These are phyloP conservation scores for Drosophila parvula DNA, from an alignment of 1,140 invertebrate species.

Conservation along the genomic window DNA sequence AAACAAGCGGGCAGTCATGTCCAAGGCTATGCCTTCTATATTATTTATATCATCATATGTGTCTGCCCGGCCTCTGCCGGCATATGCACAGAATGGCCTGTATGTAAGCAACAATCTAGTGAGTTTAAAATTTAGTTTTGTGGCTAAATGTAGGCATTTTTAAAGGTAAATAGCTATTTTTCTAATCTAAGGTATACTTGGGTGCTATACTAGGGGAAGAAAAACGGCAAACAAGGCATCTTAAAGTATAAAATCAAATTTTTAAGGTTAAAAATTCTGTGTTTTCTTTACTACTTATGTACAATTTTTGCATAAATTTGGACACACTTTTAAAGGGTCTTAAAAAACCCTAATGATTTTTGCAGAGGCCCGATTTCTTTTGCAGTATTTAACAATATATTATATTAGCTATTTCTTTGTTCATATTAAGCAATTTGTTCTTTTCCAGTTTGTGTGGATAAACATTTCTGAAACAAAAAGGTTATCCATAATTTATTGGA, in stretches of 20 bases:
- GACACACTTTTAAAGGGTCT: too few relatives aligned
- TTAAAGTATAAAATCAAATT: too few relatives aligned
- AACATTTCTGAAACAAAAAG: not conserved
- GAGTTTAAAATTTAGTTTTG: not conserved
- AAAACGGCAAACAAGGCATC: too few relatives aligned
- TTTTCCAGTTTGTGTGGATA: not conserved
- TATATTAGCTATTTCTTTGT: not conserved
- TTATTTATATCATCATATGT: not conserved
- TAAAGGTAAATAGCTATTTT: not conserved
- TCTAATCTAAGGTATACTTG: not conserved
- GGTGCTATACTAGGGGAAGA: too few relatives aligned
- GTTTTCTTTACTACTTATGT: too few relatives aligned
- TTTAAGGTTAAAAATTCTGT: too few relatives aligned
- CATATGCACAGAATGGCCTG: not conserved
- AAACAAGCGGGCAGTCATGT: not conserved
- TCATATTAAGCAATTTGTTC: not conserved
- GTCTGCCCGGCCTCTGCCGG: not conserved
- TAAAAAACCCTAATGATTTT: too few relatives aligned
- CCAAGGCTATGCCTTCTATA: not conserved
- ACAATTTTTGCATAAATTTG: too few relatives aligned
- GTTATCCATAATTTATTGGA: not conserved
- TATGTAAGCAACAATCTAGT: not conserved
- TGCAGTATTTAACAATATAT: not conserved
- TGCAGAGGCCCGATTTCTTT: too few relatives aligned
- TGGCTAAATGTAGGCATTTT: not conserved